Percentiles rank a stretch among this genome's conserved stretches.
Conservation (phyloP, 1,140 invertebrate species). For the Idris sp. region DNA sequence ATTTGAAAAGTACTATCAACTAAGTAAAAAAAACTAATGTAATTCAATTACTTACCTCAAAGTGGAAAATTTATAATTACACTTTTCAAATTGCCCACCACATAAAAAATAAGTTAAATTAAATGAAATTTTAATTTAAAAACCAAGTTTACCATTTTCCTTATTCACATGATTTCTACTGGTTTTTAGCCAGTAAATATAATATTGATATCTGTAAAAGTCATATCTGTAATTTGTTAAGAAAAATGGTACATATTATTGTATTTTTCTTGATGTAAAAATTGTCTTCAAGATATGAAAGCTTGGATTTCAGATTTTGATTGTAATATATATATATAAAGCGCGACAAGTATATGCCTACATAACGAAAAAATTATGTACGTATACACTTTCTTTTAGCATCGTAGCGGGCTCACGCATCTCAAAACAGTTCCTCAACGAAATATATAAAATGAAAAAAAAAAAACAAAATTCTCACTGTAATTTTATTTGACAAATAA, state of each 20-base stretch:
- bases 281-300: neutral
- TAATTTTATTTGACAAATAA: constrained; percentile 37
- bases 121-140: too few relatives aligned
- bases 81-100: constrained; percentile 16
- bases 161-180: too few relatives aligned
- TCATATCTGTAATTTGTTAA: neutral
- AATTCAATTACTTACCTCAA: constrained; percentile 11
- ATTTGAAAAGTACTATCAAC: constrained; percentile 3
- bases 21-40: neutral
- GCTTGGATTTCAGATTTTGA: constrained; percentile 8
- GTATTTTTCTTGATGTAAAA: neutral
- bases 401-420: constrained; percentile 62
- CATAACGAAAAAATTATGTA: constrained; percentile 21
- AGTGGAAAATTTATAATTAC: neutral
- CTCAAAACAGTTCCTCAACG: constrained; percentile 70
- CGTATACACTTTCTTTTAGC: constrained; percentile 59
- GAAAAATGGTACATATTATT: too few relatives aligned
- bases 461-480: constrained; percentile 30
- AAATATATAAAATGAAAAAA: constrained; percentile 67
- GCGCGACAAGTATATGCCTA: constrained; percentile 14
- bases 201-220: too few relatives aligned
- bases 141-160: too few relatives aligned
- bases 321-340: constrained; percentile 24
- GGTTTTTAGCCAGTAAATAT: too few relatives aligned
- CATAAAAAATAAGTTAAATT: too few relatives aligned